Percentiles rank a stretch among this genome's conserved stretches.
These are phyloP conservation scores for Gallinago stenura DNA, from an alignment of 2,797 vertebrate species.

Conservation along the genomic window DNA sequence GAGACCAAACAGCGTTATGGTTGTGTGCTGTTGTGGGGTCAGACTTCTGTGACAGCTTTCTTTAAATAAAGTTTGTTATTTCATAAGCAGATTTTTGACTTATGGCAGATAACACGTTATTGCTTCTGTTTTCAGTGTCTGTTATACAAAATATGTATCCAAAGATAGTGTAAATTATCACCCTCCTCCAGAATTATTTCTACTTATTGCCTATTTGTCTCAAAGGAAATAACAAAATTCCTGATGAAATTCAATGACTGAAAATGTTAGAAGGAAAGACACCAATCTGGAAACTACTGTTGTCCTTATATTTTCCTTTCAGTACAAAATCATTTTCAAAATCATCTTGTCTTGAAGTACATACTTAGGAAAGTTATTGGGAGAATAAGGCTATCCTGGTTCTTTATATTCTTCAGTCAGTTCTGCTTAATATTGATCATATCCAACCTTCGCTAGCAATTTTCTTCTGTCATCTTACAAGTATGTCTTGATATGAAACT, in stretches of 20 bases:
- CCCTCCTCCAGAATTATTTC: neutral
- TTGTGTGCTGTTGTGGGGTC: neutral
- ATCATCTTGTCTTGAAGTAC: neutral
- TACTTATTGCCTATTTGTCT: neutral
- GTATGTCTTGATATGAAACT: neutral
- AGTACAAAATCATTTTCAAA: neutral
- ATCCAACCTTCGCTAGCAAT: neutral
- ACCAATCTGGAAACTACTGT: neutral
- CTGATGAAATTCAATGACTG: neutral
- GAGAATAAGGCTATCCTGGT: accelerated
- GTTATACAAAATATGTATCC: neutral
- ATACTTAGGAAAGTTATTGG: neutral
- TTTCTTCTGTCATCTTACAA: neutral
- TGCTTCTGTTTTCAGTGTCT: neutral
- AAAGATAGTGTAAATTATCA: neutral
- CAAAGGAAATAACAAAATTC: neutral
- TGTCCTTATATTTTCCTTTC: neutral
- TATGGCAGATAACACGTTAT: neutral
- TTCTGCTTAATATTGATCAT: neutral
- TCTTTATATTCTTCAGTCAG: neutral
- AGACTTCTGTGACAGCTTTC: neutral
- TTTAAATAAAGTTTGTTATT: neutral
- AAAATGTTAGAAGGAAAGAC: neutral
- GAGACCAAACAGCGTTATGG: neutral
- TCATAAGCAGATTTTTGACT: neutral